Evolutionary conservation across 2,113 vertebrate genomes (phyloP).

Genomic region (Pagrus major): DNA sequence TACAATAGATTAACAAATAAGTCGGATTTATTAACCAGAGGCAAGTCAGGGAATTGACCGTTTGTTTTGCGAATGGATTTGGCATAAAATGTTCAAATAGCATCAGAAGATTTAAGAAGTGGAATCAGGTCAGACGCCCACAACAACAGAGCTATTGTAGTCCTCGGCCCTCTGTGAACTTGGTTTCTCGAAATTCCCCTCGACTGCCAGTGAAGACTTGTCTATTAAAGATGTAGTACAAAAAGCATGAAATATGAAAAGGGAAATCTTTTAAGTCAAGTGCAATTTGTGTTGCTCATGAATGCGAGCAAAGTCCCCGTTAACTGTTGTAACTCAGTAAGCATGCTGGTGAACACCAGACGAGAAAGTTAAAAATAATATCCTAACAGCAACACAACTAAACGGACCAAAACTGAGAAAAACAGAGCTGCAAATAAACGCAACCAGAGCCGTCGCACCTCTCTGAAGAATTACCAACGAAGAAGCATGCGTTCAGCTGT

Average conservation of each 20-base stretch:
- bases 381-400: not conserved
- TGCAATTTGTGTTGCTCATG: too few relatives aligned
- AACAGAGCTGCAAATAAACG: not conserved
- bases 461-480: not conserved
- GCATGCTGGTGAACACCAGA: not conserved
- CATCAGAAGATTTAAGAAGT: constrained; percentile 53
- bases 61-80: constrained; percentile 13
- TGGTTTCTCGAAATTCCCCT: not conserved
- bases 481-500: not conserved
- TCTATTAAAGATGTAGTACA: not conserved
- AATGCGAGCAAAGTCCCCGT: not conserved
- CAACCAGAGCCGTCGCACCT: not conserved
- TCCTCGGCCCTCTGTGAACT: constrained; percentile 5
- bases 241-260: not conserved
- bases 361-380: not conserved
- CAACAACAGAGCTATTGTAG: constrained; percentile 13
- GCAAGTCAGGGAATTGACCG: not conserved
- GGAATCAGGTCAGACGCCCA: constrained; percentile 13
- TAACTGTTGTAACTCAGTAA: not conserved
- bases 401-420: not conserved
- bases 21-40: not conserved
- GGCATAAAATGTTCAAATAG: constrained; percentile 26
- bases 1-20: not conserved
- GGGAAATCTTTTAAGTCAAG: not conserved
- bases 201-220: not conserved